A percentile compares a stretch with the other conserved stretches of the same genome.
Evolutionary conservation across 1,140 invertebrate species (phyloP).

Genomic region (Neodiprion fabricii): DNA sequence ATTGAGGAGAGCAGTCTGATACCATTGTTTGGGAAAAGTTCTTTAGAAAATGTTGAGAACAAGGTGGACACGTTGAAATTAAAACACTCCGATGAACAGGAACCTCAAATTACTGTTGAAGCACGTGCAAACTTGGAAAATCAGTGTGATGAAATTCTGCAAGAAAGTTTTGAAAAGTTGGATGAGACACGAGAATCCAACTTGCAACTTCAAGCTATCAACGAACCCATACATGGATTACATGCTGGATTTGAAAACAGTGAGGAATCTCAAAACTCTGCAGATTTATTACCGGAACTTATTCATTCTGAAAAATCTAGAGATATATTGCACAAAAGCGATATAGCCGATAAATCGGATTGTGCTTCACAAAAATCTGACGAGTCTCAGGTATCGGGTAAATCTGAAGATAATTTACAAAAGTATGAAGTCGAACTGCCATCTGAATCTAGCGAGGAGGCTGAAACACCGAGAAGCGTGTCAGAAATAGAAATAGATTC

Average conservation of each 20-base stretch:
- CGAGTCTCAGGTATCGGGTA: neutral
- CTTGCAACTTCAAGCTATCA: neutral
- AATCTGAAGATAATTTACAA: constrained; percentile 9
- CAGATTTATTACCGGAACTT: neutral
- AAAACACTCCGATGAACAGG: neutral
- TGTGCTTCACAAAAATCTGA: neutral
- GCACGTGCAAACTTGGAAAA: neutral
- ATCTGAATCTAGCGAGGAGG: constrained; percentile 48
- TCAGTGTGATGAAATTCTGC: neutral
- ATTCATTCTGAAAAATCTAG: no score
- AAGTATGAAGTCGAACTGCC: constrained; percentile 26
- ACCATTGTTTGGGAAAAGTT: neutral
- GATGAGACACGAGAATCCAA: neutral
- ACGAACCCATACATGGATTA: neutral
- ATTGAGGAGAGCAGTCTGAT: neutral
- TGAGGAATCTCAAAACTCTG: no score
- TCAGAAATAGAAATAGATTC: constrained; percentile 55
- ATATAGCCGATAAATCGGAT: neutral
- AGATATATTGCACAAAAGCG: neutral
- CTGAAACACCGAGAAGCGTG: constrained; percentile 47
- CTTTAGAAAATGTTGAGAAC: neutral
- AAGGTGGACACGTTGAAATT: no score
- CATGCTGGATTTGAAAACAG: neutral
- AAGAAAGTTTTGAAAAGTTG: neutral
- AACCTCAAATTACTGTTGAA: neutral